Base-by-base conservation (phyloP, 1,140 invertebrate genomes). In the Akabosia matsudoensis region DNA sequence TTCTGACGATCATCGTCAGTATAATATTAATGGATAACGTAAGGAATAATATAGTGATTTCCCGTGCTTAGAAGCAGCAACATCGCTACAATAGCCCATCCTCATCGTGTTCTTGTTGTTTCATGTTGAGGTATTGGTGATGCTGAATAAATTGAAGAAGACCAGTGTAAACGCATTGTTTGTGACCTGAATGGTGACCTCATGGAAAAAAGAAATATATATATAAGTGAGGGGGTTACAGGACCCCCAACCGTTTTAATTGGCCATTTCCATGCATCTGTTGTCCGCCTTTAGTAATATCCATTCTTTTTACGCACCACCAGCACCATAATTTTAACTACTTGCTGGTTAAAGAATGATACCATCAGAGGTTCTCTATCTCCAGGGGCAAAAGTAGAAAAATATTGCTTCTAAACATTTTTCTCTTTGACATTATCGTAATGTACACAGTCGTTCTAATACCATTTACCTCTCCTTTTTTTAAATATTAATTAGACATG, bases 191-290 rank as follows among this genome's bases (percentile, higher is more conserved):
- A 76, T 51, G 54, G 76, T 80, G 79, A 80, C 79, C 79, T 79
- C 76, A 76, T 78, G 76, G 79, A 77, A 77, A 75, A 67, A 61
- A 61, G n/a, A n/a, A n/a, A n/a, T n/a, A n/a, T n/a, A n/a, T 45
- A 34, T 18, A 79, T 80, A 78, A 78, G 76, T 78, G 79, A 80
- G 79, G 79, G 76, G 76, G 76, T 80, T 75, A 80, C 76, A 78
- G 76, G 77, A 34, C 76, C 79, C 79, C 79, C 74, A 76, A 76
- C 76, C 74, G 79, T 74, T 72, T 77, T 78, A 80, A 80, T 80
- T 78, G 79, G 79, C 76, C 76, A 80, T 80, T 80, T 80, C 79
- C 76, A 80, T 80, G 76, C 79, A 80, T 77, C 76, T 80, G 79
- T 80, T 80, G 79, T 80, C 79, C 79, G 76, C 79, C 79, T 80